Conservation (phyloP, 2,113 vertebrate species). For the Benitochromis conjunctus region DNA sequence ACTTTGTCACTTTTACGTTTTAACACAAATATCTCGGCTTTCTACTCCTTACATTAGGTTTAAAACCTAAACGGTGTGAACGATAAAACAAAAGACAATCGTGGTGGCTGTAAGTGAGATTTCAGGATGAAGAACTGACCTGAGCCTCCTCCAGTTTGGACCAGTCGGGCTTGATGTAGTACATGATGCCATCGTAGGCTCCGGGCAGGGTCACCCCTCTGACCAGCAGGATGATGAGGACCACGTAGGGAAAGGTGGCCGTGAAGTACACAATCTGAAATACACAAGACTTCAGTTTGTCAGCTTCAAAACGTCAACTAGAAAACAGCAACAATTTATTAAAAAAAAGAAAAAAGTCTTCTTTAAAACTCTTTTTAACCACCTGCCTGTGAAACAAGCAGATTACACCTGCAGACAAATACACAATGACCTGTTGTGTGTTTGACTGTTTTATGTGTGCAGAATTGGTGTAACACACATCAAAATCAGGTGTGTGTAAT, state of each 20-base stretch:
- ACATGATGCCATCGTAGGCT: slow-evolving; percentile 75
- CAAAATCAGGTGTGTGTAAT: neutral
- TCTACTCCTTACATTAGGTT: neutral
- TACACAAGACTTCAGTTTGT: neutral
- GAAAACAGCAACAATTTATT: neutral
- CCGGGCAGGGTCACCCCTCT: slow-evolving; percentile 76
- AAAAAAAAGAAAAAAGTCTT: too few species aligned
- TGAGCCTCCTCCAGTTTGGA: slow-evolving; percentile 75
- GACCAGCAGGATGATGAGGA: slow-evolving; percentile 77
- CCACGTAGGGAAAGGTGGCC: slow-evolving; percentile 77
- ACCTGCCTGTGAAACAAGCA: neutral
- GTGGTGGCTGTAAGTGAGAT: neutral
- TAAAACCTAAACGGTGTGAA: neutral
- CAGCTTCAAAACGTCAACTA: neutral
- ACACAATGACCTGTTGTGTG: neutral
- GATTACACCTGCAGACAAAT: rapidly evolving
- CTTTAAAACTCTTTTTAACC: neutral
- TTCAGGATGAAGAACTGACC: slow-evolving; percentile 42
- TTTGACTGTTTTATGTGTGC: neutral
- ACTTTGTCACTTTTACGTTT: neutral
- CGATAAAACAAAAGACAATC: neutral
- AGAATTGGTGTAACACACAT: neutral
- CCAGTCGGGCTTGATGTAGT: slow-evolving; percentile 78
- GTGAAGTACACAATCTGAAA: slow-evolving; percentile 79
- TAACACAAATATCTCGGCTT: neutral